Evolutionary conservation across 2,113 vertebrate genomes (phyloP).

Genomic region (Xiphophorus hellerii): DNA sequence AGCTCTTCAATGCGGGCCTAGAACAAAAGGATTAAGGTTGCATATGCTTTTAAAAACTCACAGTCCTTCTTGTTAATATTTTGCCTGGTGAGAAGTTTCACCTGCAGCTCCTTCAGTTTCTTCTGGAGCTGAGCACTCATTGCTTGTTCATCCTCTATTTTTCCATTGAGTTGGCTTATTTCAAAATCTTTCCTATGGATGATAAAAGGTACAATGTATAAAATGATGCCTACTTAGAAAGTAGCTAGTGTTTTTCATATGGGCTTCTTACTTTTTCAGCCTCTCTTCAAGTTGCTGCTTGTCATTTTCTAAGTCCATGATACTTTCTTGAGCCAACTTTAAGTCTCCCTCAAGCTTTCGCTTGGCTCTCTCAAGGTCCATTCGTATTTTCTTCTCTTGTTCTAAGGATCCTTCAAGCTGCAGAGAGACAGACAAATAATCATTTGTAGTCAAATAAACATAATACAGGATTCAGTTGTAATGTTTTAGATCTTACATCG

Average conservation of each 20-base stretch:
- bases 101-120: constrained; percentile 20
- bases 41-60: neutral
- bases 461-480: too few relatives aligned
- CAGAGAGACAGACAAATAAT: neutral
- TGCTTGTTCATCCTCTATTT: constrained; percentile 21
- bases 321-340: constrained; percentile 76
- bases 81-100: neutral
- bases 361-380: constrained; percentile 74
- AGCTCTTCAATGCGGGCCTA: constrained; percentile 52
- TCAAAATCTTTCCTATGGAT: constrained; percentile 19
- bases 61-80: neutral
- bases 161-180: constrained; percentile 19
- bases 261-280: constrained; percentile 80
- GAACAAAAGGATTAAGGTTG: neutral
- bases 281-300: constrained; percentile 83
- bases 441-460: neutral
- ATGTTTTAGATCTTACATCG: constrained; percentile 41
- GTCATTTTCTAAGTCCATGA: constrained; percentile 87
- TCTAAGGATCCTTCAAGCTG: constrained; percentile 87
- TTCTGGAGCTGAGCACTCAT: constrained; percentile 22
- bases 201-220: neutral
- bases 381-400: constrained; percentile 87
- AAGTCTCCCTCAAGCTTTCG: constrained; percentile 63
- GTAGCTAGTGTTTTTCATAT: too few relatives aligned
- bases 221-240: neutral